These are phyloP conservation scores for Gymnarchus niloticus DNA, from an alignment of 2,113 vertebrate species.

Conservation along the genomic window DNA sequence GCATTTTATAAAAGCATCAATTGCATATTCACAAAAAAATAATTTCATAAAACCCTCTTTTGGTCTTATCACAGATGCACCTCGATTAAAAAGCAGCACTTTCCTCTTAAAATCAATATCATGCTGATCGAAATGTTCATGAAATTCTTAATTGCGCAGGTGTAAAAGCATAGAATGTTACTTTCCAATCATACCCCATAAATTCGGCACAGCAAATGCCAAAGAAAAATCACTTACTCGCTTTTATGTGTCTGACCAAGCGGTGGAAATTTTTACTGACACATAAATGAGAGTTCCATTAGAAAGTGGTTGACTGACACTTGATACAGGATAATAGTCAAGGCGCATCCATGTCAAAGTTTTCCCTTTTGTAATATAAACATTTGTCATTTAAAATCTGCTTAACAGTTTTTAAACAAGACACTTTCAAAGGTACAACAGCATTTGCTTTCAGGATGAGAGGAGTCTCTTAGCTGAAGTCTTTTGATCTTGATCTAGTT, in stretches of 20 bases:
- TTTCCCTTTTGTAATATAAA: background rate
- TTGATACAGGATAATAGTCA: no score
- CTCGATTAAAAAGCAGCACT: background rate
- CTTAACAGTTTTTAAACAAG: background rate
- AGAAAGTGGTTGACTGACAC: background rate
- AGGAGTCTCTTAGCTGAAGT: no score
- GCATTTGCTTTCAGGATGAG: no score
- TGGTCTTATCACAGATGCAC: background rate
- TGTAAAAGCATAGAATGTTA: background rate
- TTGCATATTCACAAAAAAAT: background rate
- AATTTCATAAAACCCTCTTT: background rate
- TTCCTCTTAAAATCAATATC: background rate
- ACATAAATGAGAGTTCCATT: background rate
- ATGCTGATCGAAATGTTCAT: background rate
- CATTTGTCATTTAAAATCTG: background rate
- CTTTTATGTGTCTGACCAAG: background rate
- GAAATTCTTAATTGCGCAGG: background rate
- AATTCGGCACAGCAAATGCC: background rate
- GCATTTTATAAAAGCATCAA: background rate
- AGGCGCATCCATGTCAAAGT: background rate
- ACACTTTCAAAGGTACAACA: background rate
- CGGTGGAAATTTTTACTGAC: background rate
- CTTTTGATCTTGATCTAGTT: background rate
- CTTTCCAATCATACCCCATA: background rate
- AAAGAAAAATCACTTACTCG: background rate